Conservation (phyloP, 2,888 invertebrate genomes). For the Thecocarcelia acutangulata region DNA sequence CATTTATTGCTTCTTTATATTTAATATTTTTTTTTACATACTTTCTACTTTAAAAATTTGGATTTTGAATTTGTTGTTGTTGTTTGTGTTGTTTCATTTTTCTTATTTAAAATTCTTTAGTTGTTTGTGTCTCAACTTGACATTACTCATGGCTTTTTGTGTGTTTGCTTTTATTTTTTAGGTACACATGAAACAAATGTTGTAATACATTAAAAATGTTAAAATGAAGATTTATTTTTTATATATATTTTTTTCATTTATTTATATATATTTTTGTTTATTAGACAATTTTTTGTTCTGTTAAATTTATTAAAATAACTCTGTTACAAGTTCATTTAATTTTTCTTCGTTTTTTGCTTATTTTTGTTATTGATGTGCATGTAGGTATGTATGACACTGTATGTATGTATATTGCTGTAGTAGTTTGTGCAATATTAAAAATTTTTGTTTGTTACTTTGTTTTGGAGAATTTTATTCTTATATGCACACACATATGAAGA, state of each 20-base stretch:
- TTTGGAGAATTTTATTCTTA: constrained; percentile 49
- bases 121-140: constrained; percentile 62
- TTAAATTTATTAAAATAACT: constrained; percentile 15
- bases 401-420: constrained; percentile 30
- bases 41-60: constrained; percentile 14
- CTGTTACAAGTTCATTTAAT: constrained; percentile 28
- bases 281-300: not conserved
- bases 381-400: constrained; percentile 17
- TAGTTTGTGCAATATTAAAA: constrained; percentile 42
- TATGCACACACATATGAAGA: not conserved
- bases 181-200: constrained; percentile 1
- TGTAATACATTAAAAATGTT: constrained; percentile 13
- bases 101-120: constrained; percentile 49
- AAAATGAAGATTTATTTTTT: not conserved
- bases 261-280: constrained; percentile 31
- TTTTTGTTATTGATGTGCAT: constrained; percentile 37
- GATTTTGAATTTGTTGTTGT: constrained; percentile 46
- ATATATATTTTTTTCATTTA: too few relatives aligned
- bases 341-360: not conserved
- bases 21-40: constrained; percentile 28
- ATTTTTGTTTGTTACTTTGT: constrained; percentile 39
- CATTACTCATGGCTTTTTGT: constrained; percentile 67
- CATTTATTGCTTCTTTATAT: constrained; percentile 27
- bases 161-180: constrained; percentile 35
- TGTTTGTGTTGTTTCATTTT: constrained; percentile 26